Base-by-base conservation (phyloP, 2,113 vertebrate species). In the Neolamprologus hecqui region DNA sequence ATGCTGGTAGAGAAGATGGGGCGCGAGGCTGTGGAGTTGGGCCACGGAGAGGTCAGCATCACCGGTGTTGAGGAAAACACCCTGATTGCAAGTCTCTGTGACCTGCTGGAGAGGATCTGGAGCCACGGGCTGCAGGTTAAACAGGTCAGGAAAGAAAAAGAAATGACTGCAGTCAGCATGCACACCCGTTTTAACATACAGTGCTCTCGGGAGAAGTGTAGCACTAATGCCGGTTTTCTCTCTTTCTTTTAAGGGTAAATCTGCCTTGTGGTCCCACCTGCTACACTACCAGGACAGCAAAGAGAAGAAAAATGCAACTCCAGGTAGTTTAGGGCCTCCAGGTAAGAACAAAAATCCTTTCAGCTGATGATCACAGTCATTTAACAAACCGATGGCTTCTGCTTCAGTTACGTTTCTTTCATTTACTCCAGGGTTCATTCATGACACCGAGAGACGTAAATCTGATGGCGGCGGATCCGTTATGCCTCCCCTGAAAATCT, bases 1-100 rank as follows among this genome's bases (percentile, higher is more conserved):
- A 99, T 99, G 98, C 92, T 99, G 94, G 99, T 99, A 68, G 98
- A 99, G 94, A 99, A 99, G 93, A 99, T 99, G 99, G 98, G 98
- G 19, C 97, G 98, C 1, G 98, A 99, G 94, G 98, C 98, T 0
- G 98, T 99, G 54, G 99, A 99, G 83, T 94, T 99, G 90, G 99
- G 99, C 75, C 99, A 99, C 2, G 99, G 98, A 26, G 98, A 99
- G 90, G 98, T 97, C 54, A 99, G 97, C 92, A 98, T 99, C 91
- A 99, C 98, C 0, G 99, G 98, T 9, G 94, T 99, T 31, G 98
- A 99, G 92, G 98, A 99, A 93, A 99, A 99, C 93, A 99, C 98
- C 0, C 93, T 99, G 90, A 99, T 99, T 5, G 99, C 99, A 37
- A 99, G 98, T 86, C 97, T 99, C 58, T 99, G 99, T 90, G 98